Evolutionary conservation across 2,113 vertebrate species (phyloP).

Genomic region (Callorhinus ursinus): DNA sequence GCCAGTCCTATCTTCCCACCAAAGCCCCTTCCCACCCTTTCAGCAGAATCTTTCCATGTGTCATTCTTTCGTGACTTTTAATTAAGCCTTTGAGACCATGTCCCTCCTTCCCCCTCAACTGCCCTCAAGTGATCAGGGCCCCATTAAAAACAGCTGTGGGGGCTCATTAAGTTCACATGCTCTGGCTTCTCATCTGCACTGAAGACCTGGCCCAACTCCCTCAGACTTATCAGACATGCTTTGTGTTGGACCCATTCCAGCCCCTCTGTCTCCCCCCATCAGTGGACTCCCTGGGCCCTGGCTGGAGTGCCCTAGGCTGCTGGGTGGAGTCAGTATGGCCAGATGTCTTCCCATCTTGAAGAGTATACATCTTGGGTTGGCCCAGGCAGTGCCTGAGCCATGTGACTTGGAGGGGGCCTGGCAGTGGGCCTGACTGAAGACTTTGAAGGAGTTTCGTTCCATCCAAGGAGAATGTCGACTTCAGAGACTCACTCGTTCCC

Average conservation of each 20-base stretch:
- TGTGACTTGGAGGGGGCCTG: background rate
- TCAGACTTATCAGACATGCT: background rate
- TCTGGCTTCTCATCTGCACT: constrained; percentile 23
- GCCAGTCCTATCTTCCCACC: background rate
- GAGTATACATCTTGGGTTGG: background rate
- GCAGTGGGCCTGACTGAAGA: background rate
- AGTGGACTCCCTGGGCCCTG: background rate
- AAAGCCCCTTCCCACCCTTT: background rate
- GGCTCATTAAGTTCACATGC: constrained; percentile 27
- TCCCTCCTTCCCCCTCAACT: background rate
- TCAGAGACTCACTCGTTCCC: background rate
- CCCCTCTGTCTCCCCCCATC: background rate
- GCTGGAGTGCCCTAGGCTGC: background rate
- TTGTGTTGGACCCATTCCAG: background rate
- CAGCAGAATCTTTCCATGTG: constrained; percentile 24
- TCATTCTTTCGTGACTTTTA: constrained; percentile 71
- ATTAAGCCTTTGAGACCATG: constrained; percentile 48
- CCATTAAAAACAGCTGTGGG: constrained; percentile 57
- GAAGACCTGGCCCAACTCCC: background rate
- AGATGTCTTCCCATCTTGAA: background rate
- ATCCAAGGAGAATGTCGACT: background rate
- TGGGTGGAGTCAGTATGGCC: background rate
- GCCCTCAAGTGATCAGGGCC: constrained; percentile 27
- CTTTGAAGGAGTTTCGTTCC: background rate
- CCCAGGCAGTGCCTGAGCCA: background rate